Conservation (phyloP, 2,888 invertebrate species). For the Cybosia mesomella region DNA sequence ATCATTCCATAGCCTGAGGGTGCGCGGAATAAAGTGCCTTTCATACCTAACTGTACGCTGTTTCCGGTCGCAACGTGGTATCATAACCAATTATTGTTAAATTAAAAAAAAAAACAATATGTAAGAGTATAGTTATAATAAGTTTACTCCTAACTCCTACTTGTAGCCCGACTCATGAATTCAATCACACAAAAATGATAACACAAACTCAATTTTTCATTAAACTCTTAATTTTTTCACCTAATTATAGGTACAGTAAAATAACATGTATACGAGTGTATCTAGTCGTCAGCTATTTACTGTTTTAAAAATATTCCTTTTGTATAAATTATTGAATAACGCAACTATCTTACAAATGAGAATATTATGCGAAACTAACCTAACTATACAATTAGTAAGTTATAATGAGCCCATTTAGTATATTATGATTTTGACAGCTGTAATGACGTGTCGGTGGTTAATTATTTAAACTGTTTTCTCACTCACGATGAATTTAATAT, state of each 20-base stretch:
- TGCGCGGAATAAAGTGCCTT: too few species aligned
- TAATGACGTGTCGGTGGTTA: constrained; percentile 33
- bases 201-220: not conserved
- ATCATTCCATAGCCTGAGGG: too few species aligned
- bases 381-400: constrained; percentile 35
- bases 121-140: not conserved
- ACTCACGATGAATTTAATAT: constrained; percentile 14
- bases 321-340: constrained; percentile 39
- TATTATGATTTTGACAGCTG: constrained; percentile 38
- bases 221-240: not conserved
- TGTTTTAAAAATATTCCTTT: constrained; percentile 27
- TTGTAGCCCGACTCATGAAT: not conserved
- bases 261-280: not conserved
- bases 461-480: constrained; percentile 28
- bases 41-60: too few species aligned
- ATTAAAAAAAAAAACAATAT: not conserved
- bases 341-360: constrained; percentile 30
- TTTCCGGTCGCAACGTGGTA: too few species aligned
- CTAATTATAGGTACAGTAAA: not conserved
- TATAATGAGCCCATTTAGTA: constrained; percentile 41
- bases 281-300: not conserved
- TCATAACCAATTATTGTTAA: not conserved
- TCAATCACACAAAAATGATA: not conserved
- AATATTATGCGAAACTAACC: constrained; percentile 45
- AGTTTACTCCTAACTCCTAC: not conserved